Percentiles rank a stretch among this genome's conserved stretches.
Evolutionary conservation across 35 echinoderm and acorn worm genomes (phyloP).

Genomic region (Apostichopus parvimensis): DNA sequence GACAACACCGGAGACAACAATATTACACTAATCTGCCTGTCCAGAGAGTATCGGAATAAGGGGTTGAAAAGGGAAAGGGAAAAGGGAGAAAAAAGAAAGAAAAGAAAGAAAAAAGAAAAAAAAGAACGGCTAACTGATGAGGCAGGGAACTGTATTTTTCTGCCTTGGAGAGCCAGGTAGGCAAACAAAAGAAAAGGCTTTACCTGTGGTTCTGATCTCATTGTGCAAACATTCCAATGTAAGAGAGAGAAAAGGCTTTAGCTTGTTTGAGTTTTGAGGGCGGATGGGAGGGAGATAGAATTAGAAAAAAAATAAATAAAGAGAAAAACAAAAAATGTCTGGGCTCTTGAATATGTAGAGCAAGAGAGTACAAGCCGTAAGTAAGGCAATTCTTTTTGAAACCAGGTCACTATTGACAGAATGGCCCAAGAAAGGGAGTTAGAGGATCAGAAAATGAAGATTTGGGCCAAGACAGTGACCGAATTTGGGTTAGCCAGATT

Average conservation of each 20-base stretch:
- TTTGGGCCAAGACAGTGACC: constrained; percentile 50
- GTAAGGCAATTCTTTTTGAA: constrained; percentile 58
- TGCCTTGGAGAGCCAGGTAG: constrained; percentile 53
- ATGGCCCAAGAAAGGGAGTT: constrained; percentile 57
- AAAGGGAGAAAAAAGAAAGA: neutral
- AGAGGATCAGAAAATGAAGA: constrained; percentile 46
- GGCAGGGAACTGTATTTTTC: constrained; percentile 19
- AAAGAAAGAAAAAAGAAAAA: neutral
- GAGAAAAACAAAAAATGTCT: constrained; percentile 42
- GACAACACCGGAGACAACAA: constrained; percentile 12
- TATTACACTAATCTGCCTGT: constrained; percentile 61
- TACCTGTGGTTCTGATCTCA: constrained; percentile 45
- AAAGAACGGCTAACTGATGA: neutral
- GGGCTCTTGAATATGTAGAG: constrained; percentile 55
- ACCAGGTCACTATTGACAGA: constrained; percentile 62
- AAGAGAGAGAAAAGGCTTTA: constrained; percentile 37
- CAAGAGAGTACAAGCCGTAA: constrained; percentile 49
- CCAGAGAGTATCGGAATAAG: constrained; percentile 39
- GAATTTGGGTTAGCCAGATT: constrained; percentile 57
- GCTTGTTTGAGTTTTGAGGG: constrained; percentile 53
- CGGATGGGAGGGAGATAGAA: constrained; percentile 41
- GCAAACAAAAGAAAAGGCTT: constrained; percentile 54
- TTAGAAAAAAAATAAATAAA: constrained; percentile 34
- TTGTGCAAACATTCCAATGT: constrained; percentile 55
- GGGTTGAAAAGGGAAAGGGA: constrained; percentile 25